A percentile compares a stretch with the other conserved stretches of the same genome.
Conservation (phyloP, 2,888 invertebrate genomes). For the Ectemnius cavifrons region DNA sequence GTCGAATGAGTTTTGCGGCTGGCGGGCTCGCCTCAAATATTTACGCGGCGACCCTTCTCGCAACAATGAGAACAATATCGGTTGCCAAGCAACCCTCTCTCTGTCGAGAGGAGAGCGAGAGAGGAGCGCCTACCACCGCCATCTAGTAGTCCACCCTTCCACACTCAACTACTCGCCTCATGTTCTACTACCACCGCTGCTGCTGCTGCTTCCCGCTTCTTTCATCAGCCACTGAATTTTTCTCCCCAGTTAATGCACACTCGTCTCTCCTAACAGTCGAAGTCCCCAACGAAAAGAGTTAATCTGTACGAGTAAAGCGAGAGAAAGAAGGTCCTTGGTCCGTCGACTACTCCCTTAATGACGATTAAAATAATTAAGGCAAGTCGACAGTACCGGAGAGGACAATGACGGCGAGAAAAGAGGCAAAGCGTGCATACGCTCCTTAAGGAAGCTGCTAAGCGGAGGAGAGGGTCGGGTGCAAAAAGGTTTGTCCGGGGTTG, state of each 20-base stretch:
- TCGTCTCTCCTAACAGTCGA: not conserved
- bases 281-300: no score
- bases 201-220: not conserved
- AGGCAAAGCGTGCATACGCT: no score
- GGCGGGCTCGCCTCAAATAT: slow-evolving; percentile 48
- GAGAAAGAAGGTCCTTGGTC: no score
- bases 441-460: no score
- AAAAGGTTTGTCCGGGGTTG: no score
- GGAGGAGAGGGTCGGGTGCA: no score
- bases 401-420: no score
- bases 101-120: slow-evolving; percentile 41
- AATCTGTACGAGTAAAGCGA: no score
- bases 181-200: not conserved
- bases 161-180: slow-evolving; percentile 6
- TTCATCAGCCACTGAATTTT: not conserved
- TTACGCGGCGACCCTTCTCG: slow-evolving; percentile 41
- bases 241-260: not conserved
- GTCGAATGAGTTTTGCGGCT: slow-evolving; percentile 29
- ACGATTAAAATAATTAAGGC: no score
- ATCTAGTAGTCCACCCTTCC: not conserved
- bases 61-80: slow-evolving; percentile 61
- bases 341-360: no score
- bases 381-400: no score
- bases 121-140: slow-evolving; percentile 16
- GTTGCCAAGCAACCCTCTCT: slow-evolving; percentile 56